Evolutionary conservation across 1,140 invertebrate genomes (phyloP).

Genomic region (Prorops nasuta): DNA sequence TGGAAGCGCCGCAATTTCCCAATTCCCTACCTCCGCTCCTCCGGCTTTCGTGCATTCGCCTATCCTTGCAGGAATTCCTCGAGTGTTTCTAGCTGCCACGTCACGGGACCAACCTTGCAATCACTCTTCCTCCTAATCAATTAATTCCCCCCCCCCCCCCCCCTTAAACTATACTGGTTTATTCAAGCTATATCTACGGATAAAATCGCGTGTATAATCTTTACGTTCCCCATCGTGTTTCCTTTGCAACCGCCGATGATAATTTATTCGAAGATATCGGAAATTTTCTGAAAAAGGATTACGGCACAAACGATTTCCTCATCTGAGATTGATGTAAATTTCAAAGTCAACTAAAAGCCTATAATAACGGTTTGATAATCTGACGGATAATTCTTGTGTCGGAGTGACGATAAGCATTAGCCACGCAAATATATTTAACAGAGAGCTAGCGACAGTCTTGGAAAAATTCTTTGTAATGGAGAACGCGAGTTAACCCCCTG

Average conservation of each 20-base stretch:
- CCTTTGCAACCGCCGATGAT: too few species aligned
- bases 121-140: constrained; percentile 35
- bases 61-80: not conserved
- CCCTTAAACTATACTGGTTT: too few species aligned
- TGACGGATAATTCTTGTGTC: constrained; percentile 26
- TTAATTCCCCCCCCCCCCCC: constrained; percentile 12
- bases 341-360: constrained; percentile 17
- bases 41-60: not conserved
- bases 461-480: too few species aligned
- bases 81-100: not conserved
- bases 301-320: constrained; percentile 1
- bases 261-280: too few species aligned
- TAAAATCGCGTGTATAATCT: too few species aligned
- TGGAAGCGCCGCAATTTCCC: constrained; percentile 12
- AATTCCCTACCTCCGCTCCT: not conserved
- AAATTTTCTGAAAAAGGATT: too few species aligned
- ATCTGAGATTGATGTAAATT: constrained; percentile 28
- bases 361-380: constrained; percentile 34
- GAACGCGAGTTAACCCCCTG: constrained; percentile 1
- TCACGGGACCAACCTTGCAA: constrained; percentile 15
- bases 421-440: constrained; percentile 20
- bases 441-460: too few species aligned
- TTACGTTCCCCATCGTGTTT: too few species aligned
- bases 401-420: constrained; percentile 20
- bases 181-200: too few species aligned